Conservation (phyloP, 23 tunicate genomes). For the Styela clava region DNA sequence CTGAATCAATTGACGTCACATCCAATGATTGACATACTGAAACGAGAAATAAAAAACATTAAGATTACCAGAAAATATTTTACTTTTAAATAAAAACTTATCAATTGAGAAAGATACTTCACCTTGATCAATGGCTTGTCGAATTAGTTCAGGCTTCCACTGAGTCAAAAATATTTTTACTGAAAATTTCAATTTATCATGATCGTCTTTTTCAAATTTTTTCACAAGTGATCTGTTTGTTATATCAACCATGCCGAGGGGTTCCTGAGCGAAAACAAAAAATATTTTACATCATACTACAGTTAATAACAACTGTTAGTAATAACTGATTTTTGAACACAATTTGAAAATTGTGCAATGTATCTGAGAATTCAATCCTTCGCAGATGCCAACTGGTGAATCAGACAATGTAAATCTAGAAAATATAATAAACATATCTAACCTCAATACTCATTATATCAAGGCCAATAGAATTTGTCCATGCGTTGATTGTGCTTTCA, state of each 20-base stretch:
- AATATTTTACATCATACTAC: too few species aligned
- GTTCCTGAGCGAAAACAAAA: conserved; percentile 43
- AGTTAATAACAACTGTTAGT: too few species aligned
- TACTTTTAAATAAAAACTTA: too few species aligned
- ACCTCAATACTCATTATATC: conserved; percentile 70
- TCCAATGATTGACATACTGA: conserved; percentile 41
- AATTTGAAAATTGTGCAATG: too few species aligned
- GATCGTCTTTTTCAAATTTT: conserved; percentile 59
- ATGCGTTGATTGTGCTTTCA: conserved; percentile 49
- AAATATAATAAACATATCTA: too few species aligned
- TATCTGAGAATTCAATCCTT: too few species aligned
- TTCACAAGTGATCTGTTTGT: conserved; percentile 35
- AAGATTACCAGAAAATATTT: too few species aligned
- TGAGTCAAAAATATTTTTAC: conserved; percentile 64
- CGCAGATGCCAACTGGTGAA: too few species aligned
- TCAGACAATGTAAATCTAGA: too few species aligned
- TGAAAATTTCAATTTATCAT: conserved; percentile 63
- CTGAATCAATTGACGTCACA: conserved; percentile 53
- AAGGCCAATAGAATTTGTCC: conserved; percentile 44
- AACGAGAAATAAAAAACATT: conserved; percentile 12
- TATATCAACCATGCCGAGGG: conserved; percentile 41
- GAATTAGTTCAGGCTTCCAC: conserved; percentile 49
- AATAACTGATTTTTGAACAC: too few species aligned
- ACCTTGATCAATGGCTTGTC: conserved; percentile 75
- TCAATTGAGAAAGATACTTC: too few species aligned